Percentiles rank a stretch among this genome's conserved stretches.
Conservation (phyloP, 2,888 invertebrate species). For the Petrophora chlorosata region DNA sequence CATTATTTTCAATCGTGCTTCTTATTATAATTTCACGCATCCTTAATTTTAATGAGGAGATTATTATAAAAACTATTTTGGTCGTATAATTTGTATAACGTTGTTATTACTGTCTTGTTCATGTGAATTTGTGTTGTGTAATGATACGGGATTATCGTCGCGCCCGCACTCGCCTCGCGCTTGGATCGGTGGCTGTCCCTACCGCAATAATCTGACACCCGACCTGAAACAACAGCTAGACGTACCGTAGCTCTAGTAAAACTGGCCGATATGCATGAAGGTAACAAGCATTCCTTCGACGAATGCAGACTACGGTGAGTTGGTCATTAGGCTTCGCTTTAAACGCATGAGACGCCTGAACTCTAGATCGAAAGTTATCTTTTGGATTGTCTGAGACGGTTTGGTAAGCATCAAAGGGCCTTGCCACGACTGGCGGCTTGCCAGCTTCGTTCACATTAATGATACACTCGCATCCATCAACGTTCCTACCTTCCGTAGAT, state of each 20-base stretch:
- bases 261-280: constrained; percentile 74
- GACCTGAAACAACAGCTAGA: constrained; percentile 66
- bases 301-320: constrained; percentile 78
- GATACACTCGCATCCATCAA: constrained; percentile 55
- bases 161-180: constrained; percentile 80
- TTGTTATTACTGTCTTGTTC: constrained; percentile 78
- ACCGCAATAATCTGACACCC: constrained; percentile 68
- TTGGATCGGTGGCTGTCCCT: constrained; percentile 70
- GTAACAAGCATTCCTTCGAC: constrained; percentile 79
- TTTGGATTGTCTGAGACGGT: constrained; percentile 30
- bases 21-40: constrained; percentile 66
- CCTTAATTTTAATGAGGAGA: constrained; percentile 53
- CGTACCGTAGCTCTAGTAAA: constrained; percentile 73
- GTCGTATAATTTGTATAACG: constrained; percentile 75
- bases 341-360: constrained; percentile 39
- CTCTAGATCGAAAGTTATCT: constrained; percentile 28
- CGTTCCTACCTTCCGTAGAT: constrained; percentile 44
- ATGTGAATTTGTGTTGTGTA: constrained; percentile 84
- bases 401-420: constrained; percentile 18
- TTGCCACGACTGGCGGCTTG: constrained; percentile 40
- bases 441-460: constrained; percentile 47
- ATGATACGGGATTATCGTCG: constrained; percentile 66
- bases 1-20: constrained; percentile 69
- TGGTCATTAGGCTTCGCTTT: constrained; percentile 65
- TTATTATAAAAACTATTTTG: constrained; percentile 80